A percentile compares a stretch with the other conserved stretches of the same genome.
phyloP scores from a whole-genome alignment of 2,113 vertebrate species.

The Crotalus horridus region DNA sequence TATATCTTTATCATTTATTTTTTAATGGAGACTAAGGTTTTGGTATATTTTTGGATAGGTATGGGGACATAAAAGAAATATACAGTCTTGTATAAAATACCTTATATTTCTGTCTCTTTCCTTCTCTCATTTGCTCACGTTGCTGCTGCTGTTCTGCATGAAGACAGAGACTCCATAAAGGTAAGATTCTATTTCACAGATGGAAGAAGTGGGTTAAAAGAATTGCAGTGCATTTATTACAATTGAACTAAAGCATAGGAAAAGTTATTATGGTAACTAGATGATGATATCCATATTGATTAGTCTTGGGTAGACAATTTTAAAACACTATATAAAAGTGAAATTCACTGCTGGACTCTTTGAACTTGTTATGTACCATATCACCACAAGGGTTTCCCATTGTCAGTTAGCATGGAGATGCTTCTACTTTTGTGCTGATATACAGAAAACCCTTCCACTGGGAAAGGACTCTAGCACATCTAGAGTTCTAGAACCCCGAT shows the following conservation, averaged over 20 bases:
- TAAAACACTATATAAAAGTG: neutral
- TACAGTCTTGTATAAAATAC: constrained; percentile 67
- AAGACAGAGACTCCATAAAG: constrained; percentile 88
- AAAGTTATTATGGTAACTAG: neutral
- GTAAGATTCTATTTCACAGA: constrained; percentile 65
- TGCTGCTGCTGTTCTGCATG: constrained; percentile 48
- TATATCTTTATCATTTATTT: constrained; percentile 61
- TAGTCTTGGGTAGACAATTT: neutral
- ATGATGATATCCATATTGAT: accelerated
- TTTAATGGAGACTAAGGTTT: constrained; percentile 13
- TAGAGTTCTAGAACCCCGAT: neutral
- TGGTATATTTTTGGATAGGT: neutral
- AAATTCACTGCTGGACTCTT: neutral
- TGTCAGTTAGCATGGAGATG: neutral
- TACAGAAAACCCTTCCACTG: neutral
- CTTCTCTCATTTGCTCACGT: neutral
- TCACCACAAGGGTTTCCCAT: neutral
- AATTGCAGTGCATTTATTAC: neutral
- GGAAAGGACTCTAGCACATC: neutral
- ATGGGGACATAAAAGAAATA: constrained; percentile 39
- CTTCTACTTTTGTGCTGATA: neutral
- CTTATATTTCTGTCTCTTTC: constrained; percentile 49
- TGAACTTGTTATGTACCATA: neutral
- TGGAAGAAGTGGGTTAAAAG: constrained; percentile 1
- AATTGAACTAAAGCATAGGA: neutral